Evolutionary conservation across 2,888 invertebrate genomes (phyloP).

Genomic region (Eupelmus urozonus): DNA sequence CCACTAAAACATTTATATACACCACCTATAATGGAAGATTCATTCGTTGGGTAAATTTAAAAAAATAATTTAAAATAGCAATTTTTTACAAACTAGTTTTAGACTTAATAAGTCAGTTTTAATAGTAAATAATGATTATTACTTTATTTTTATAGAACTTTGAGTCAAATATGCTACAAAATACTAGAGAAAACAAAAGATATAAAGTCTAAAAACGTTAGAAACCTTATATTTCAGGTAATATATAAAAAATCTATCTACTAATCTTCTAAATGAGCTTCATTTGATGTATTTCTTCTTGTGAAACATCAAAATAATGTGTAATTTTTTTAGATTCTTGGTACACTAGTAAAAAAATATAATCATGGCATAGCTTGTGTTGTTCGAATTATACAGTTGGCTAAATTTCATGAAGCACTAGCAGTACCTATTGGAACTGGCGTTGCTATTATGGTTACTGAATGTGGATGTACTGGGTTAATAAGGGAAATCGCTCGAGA

Average conservation of each 20-base stretch:
- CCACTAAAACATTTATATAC: slow-evolving; percentile 88
- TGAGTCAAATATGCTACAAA: slow-evolving; percentile 87
- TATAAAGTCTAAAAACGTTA: slow-evolving; percentile 81
- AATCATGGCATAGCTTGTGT: slow-evolving; percentile 90
- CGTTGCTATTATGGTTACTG: slow-evolving; percentile 83
- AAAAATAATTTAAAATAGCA: background rate
- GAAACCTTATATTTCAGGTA: slow-evolving; percentile 81
- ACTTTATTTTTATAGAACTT: slow-evolving; percentile 79
- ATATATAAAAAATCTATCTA: slow-evolving; percentile 50
- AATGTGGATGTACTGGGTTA: slow-evolving; percentile 84
- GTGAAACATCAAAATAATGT: too few species aligned
- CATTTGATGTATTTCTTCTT: too few species aligned
- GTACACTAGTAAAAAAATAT: slow-evolving; percentile 88
- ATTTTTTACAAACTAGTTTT: background rate
- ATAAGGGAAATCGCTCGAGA: slow-evolving; percentile 86
- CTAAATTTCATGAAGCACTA: slow-evolving; percentile 87
- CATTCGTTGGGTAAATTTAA: slow-evolving; percentile 86
- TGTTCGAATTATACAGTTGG: slow-evolving; percentile 83
- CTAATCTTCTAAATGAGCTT: background rate
- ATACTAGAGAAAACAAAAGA: slow-evolving; percentile 82
- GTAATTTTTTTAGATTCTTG: slow-evolving; percentile 84
- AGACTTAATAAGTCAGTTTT: background rate
- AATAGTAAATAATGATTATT: background rate
- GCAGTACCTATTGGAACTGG: slow-evolving; percentile 84
- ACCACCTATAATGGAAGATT: slow-evolving; percentile 89